phyloP scores from a whole-genome alignment of 2,797 vertebrate species.

The Alca torda region DNA sequence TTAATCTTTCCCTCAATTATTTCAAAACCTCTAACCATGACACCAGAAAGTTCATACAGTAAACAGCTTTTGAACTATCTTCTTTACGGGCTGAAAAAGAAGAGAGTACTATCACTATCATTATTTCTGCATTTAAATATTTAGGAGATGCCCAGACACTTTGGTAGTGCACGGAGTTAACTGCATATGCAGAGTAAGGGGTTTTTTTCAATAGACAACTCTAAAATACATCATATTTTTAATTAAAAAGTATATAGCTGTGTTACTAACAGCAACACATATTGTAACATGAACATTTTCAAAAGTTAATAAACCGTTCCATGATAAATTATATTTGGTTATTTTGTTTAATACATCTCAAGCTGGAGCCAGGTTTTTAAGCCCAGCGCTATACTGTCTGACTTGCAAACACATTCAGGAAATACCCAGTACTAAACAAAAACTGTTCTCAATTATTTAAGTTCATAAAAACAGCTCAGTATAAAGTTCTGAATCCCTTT shows the following conservation, averaged over 20 bases:
- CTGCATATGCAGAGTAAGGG: not conserved
- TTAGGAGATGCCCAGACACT: not conserved
- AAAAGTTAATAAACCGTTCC: not conserved
- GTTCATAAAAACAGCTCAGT: conserved; percentile 27
- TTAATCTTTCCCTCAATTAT: not conserved
- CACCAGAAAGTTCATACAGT: not conserved
- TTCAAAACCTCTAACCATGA: not conserved
- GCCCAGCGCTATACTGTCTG: not conserved
- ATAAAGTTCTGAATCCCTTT: conserved; percentile 26
- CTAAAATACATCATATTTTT: not conserved
- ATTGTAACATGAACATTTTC: not conserved
- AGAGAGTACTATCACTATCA: not conserved
- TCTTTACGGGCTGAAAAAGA: not conserved
- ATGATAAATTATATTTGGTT: not conserved
- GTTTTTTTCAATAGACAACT: not conserved
- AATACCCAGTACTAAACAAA: conserved; percentile 54
- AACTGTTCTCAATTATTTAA: conserved; percentile 58
- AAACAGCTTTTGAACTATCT: not conserved
- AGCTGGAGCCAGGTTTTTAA: conserved; percentile 14
- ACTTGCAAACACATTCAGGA: conserved; percentile 36
- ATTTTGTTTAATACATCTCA: not conserved
- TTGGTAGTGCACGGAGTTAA: not conserved
- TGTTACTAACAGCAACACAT: not conserved
- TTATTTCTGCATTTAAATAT: not conserved
- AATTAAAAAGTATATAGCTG: not conserved